Conservation (phyloP, 2,113 vertebrate genomes). For the human (Homo sapiens) region DNA sequence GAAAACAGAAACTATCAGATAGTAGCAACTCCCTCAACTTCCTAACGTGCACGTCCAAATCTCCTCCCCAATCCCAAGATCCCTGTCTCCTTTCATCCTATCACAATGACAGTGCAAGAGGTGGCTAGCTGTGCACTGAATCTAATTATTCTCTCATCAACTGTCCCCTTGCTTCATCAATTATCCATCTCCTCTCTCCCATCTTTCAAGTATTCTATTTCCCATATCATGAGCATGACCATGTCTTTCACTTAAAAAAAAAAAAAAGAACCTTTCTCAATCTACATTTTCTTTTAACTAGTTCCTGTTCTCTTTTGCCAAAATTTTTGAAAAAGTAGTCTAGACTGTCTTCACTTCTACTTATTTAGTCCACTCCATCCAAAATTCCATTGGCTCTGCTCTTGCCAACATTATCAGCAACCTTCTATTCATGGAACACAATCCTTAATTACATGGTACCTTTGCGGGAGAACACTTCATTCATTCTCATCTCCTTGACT, state of each 20-base stretch:
- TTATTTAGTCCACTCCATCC: neutral
- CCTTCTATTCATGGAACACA: neutral
- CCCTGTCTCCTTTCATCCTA: neutral
- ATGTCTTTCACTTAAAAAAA: neutral
- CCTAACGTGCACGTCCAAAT: neutral
- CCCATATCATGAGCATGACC: neutral
- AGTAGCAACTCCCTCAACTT: conserved; percentile 13
- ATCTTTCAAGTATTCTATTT: neutral
- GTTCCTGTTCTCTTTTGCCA: neutral
- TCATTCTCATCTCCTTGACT: neutral
- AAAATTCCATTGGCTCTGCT: neutral
- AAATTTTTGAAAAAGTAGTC: neutral
- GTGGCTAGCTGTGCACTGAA: neutral
- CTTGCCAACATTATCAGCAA: neutral
- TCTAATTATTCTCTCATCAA: neutral
- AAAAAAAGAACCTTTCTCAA: neutral
- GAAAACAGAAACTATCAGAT: neutral
- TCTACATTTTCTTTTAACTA: neutral
- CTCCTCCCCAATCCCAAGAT: neutral
- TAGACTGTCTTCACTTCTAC: neutral
- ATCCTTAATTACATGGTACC: neutral
- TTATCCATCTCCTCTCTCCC: neutral
- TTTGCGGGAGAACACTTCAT: neutral
- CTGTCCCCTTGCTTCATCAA: neutral
- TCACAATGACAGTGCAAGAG: neutral